These are phyloP conservation scores for Carollia perspicillata DNA, from an alignment of 2,113 vertebrate species.

Conservation along the genomic window DNA sequence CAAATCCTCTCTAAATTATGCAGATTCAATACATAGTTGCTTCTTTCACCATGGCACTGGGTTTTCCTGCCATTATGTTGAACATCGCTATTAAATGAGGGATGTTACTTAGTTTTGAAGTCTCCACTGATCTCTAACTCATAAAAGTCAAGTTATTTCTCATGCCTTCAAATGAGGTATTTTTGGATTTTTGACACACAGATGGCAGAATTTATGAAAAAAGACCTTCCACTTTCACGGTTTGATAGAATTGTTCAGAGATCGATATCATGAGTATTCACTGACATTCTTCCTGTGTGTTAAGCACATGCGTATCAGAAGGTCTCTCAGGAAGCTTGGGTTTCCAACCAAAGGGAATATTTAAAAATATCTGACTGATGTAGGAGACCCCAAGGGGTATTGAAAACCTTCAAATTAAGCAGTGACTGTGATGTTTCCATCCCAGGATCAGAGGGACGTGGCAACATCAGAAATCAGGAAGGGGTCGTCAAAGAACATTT, in stretches of 20 bases:
- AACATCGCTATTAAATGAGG: not conserved
- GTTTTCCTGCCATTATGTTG: not conserved
- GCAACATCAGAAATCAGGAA: not conserved
- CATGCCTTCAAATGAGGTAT: not conserved
- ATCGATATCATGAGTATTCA: not conserved
- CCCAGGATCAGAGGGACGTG: not conserved
- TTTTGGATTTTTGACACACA: not conserved
- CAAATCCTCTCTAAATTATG: constrained; percentile 55
- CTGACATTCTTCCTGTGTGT: not conserved
- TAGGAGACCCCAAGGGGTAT: not conserved
- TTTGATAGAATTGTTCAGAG: not conserved
- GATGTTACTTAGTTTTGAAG: not conserved
- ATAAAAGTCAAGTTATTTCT: not conserved
- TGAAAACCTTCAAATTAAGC: not conserved
- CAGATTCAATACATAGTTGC: not conserved
- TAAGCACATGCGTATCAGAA: not conserved
- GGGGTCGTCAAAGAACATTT: not conserved
- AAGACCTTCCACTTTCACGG: not conserved
- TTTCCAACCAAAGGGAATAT: not conserved
- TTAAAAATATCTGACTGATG: not conserved
- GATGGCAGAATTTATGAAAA: not conserved
- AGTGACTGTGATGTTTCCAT: not conserved
- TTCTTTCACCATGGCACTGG: constrained; percentile 3
- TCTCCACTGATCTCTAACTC: not conserved
- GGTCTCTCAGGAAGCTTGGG: not conserved